Conservation (phyloP, 2,888 invertebrate species). For the Pteria penguin region DNA sequence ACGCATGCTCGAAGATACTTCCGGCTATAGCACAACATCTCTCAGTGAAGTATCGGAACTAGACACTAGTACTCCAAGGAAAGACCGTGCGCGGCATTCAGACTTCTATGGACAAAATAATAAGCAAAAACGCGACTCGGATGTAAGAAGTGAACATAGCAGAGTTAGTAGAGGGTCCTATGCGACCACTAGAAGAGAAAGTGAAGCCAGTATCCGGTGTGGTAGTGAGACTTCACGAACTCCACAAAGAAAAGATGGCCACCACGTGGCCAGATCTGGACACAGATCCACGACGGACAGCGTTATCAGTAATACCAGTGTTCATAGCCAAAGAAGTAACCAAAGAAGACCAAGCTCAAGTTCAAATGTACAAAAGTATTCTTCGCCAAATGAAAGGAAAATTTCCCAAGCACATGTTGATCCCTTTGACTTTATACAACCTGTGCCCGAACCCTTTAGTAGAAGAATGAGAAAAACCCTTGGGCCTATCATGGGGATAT, state of each 20-base stretch:
- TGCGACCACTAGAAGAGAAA: slow-evolving; percentile 26
- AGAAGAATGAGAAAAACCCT: slow-evolving; percentile 55
- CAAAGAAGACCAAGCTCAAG: slow-evolving; percentile 39
- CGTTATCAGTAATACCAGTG: slow-evolving; percentile 30
- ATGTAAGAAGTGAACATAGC: slow-evolving; percentile 39
- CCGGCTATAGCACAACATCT: slow-evolving; percentile 61
- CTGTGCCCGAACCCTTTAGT: slow-evolving; percentile 57
- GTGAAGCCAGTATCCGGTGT: slow-evolving; percentile 25
- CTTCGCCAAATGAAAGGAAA: slow-evolving; percentile 14
- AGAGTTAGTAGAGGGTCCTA: slow-evolving; percentile 27
- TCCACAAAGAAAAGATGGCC: slow-evolving; percentile 8
- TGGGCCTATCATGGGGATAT: slow-evolving; percentile 60
- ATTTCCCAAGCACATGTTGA: slow-evolving; percentile 48
- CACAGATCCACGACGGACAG: slow-evolving; percentile 28
- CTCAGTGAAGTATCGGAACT: slow-evolving; percentile 62
- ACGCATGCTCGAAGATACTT: slow-evolving; percentile 45
- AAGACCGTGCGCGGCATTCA: slow-evolving; percentile 7
- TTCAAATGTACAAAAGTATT: slow-evolving; percentile 22
- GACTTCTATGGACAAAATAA: neutral
- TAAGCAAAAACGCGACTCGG: slow-evolving; percentile 25
- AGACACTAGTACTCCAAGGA: slow-evolving; percentile 24
- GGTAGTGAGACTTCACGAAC: slow-evolving; percentile 25
- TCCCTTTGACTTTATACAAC: slow-evolving; percentile 63
- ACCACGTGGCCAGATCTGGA: neutral
- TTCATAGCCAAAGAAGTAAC: slow-evolving; percentile 33